phyloP scores from a whole-genome alignment of 2,797 vertebrate species.

The Cichlasoma orientale region DNA sequence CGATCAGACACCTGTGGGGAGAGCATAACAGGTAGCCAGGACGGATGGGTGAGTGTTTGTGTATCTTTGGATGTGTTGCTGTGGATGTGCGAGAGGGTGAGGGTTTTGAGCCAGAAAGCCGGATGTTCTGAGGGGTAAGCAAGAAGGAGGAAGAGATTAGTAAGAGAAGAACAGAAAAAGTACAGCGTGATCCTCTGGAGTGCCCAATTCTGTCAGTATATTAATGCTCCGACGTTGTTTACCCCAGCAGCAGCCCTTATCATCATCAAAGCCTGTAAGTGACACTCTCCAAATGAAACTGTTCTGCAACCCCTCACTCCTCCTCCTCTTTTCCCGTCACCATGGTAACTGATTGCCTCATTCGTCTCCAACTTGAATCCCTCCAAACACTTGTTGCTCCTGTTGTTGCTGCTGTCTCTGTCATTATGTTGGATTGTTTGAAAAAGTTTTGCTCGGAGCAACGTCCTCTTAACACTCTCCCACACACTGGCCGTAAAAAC shows the following conservation, averaged over 20 bases:
- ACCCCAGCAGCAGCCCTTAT: constrained; percentile 63
- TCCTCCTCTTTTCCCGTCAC: constrained; percentile 32
- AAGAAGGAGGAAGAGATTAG: constrained; percentile 19
- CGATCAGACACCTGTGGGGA: constrained; percentile 45
- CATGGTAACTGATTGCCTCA: constrained; percentile 71
- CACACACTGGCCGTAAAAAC: background rate
- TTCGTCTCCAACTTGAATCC: constrained; percentile 35
- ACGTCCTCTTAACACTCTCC: background rate
- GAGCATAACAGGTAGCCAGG: constrained; percentile 34
- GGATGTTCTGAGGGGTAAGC: constrained; percentile 25
- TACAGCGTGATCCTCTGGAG: constrained; percentile 43
- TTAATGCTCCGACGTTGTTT: constrained; percentile 59
- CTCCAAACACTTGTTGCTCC: constrained; percentile 53
- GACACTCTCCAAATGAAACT: constrained; percentile 62
- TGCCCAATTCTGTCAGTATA: constrained; percentile 49
- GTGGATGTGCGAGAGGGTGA: background rate
- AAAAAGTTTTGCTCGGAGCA: constrained; percentile 15
- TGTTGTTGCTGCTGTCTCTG: background rate
- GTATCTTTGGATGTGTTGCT: background rate
- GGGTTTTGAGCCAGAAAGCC: background rate
- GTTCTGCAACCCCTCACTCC: constrained; percentile 7
- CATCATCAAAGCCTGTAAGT: constrained; percentile 70
- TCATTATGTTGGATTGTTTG: constrained; percentile 16
- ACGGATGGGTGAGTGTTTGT: constrained; percentile 7
- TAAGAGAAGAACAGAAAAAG: constrained; percentile 13